A percentile compares a stretch with the other conserved stretches of the same genome.
phyloP scores from a whole-genome alignment of 2,888 invertebrate genomes.

The Phania funesta region DNA sequence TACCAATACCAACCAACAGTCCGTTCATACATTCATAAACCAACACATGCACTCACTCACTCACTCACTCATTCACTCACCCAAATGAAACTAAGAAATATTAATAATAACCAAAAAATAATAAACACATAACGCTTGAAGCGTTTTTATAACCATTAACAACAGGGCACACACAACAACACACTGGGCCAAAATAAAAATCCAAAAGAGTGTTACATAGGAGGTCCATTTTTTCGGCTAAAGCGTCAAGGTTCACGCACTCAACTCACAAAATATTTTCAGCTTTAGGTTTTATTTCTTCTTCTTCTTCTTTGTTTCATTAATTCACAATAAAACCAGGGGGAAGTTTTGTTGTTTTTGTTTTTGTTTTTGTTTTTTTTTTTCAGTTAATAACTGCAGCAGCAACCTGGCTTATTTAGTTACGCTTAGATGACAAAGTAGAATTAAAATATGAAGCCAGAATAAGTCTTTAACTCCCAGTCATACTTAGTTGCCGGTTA shows the following conservation, averaged over 20 bases:
- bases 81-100: neutral
- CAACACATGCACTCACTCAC: neutral
- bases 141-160: slow-evolving; percentile 70
- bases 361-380: slow-evolving; percentile 39
- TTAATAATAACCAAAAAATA: slow-evolving; percentile 63
- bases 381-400: slow-evolving; percentile 56
- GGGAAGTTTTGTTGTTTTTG: slow-evolving; percentile 28
- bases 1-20: slow-evolving; percentile 43
- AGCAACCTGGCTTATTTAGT: slow-evolving; percentile 77
- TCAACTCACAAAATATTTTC: slow-evolving; percentile 45
- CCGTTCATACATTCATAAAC: too few species aligned
- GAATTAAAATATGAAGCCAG: slow-evolving; percentile 54
- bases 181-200: slow-evolving; percentile 49
- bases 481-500: neutral
- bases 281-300: slow-evolving; percentile 4
- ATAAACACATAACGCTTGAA: slow-evolving; percentile 68
- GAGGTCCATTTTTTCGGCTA: slow-evolving; percentile 67
- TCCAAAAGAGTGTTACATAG: slow-evolving; percentile 66
- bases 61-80: neutral
- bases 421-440: slow-evolving; percentile 80
- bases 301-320: neutral
- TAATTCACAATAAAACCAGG: slow-evolving; percentile 43
- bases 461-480: slow-evolving; percentile 4
- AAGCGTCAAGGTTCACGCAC: slow-evolving; percentile 67
- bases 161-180: slow-evolving; percentile 35